These are phyloP conservation scores for Cercopithecus petaurista DNA, from an alignment of 2,797 vertebrate species.

Conservation along the genomic window DNA sequence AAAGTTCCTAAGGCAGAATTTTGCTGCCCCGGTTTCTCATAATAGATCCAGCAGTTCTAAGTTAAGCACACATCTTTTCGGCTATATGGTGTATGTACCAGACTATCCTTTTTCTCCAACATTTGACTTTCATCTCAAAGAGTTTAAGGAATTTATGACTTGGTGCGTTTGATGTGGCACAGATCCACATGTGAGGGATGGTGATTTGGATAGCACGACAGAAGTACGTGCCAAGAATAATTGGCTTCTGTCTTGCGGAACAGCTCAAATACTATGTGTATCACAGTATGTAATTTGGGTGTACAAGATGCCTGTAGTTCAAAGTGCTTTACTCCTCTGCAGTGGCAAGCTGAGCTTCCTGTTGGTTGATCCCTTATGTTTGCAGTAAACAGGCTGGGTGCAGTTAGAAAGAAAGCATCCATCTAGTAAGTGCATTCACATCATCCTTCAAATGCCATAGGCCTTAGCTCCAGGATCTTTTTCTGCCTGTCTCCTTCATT, in stretches of 20 bases:
- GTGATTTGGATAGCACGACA: constrained; percentile 72
- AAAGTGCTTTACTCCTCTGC: constrained; percentile 80
- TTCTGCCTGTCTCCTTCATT: neutral
- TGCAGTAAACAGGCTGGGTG: constrained; percentile 74
- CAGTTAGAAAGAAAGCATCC: constrained; percentile 44
- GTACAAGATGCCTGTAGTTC: constrained; percentile 78
- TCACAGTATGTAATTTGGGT: constrained; percentile 81
- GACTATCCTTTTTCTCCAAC: constrained; percentile 63
- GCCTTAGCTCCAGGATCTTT: neutral
- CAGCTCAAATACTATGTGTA: constrained; percentile 80
- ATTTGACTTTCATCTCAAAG: constrained; percentile 79
- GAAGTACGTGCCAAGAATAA: constrained; percentile 82
- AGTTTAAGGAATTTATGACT: constrained; percentile 79
- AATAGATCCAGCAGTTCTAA: neutral
- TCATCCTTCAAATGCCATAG: constrained; percentile 28
- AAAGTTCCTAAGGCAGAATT: constrained; percentile 19
- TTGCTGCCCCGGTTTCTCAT: neutral
- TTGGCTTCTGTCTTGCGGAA: constrained; percentile 81
- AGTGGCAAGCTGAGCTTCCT: constrained; percentile 79
- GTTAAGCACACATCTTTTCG: constrained; percentile 47
- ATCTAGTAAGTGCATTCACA: neutral
- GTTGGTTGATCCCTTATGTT: constrained; percentile 65
- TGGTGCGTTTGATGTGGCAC: constrained; percentile 80
- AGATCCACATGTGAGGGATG: constrained; percentile 79
- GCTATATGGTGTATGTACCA: constrained; percentile 45